Conservation (phyloP, 2,797 vertebrate species). For the Notolepis coatsorum region DNA sequence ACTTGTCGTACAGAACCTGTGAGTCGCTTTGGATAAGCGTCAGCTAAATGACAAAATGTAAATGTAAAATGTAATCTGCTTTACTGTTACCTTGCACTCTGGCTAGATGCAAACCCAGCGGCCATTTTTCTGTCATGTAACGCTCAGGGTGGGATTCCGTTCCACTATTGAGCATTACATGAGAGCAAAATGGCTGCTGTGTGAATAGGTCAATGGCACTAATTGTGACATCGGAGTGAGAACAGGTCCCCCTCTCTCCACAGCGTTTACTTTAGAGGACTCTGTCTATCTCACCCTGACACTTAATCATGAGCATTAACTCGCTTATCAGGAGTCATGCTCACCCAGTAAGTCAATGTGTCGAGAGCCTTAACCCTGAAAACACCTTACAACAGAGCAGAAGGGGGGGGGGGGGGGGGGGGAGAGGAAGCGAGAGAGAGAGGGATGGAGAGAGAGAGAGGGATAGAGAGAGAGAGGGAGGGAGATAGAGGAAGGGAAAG, state of each 20-base stretch:
- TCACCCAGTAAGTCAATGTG: not conserved
- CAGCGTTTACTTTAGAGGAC: constrained; percentile 21
- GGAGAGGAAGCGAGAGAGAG: not conserved
- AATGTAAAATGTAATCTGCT: too few relatives aligned
- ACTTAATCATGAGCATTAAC: not conserved
- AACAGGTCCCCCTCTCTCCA: constrained; percentile 13
- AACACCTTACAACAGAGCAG: not conserved
- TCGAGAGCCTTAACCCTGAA: constrained; percentile 9
- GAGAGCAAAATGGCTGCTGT: constrained; percentile 56
- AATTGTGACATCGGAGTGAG: constrained; percentile 52
- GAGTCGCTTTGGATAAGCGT: too few relatives aligned
- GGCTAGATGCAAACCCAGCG: too few relatives aligned
- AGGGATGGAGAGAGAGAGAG: not conserved
- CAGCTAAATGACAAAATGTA: too few relatives aligned
- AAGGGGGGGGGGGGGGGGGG: not conserved
- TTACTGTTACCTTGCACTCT: too few relatives aligned
- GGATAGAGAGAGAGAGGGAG: not conserved
- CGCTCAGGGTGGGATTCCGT: too few relatives aligned
- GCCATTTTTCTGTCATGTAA: too few relatives aligned
- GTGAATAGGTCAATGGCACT: constrained; percentile 49
- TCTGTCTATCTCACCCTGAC: constrained; percentile 11
- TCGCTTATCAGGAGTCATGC: constrained; percentile 1
- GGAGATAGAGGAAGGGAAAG: not conserved
- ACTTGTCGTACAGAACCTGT: too few relatives aligned
- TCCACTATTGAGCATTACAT: too few relatives aligned